Percentiles rank a stretch among this genome's conserved stretches.
Evolutionary conservation across 2,888 invertebrate species (phyloP).

Genomic region (Opisthograptis luteolata): DNA sequence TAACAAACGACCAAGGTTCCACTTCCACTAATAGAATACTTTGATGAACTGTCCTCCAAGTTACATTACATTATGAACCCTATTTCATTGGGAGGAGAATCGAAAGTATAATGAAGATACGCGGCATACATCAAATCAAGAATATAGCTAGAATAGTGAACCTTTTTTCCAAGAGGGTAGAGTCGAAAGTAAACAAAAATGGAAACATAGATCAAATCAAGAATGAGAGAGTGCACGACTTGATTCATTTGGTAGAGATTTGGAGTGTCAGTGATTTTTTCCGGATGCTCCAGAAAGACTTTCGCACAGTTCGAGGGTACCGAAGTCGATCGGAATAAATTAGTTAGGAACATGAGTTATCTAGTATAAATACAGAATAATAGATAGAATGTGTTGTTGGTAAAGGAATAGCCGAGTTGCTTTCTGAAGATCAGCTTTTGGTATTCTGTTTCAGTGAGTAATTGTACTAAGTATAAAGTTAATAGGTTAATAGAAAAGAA

Average conservation of each 20-base stretch:
- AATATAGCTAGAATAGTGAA: background rate
- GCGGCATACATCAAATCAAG: constrained; percentile 18
- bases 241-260: constrained; percentile 25
- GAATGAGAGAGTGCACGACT: constrained; percentile 17
- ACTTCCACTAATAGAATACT: constrained; percentile 27
- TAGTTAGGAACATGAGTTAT: constrained; percentile 3
- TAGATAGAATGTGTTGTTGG: background rate
- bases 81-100: constrained; percentile 2
- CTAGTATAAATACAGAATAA: too few species aligned
- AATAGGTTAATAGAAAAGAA: too few species aligned
- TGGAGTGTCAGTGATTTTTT: constrained; percentile 28
- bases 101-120: constrained; percentile 1
- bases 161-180: constrained; percentile 1
- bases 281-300: constrained; percentile 18
- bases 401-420: background rate
- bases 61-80: constrained; percentile 15
- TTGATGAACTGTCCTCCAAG: constrained; percentile 19
- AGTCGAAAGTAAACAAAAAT: background rate
- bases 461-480: too few species aligned
- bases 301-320: background rate
- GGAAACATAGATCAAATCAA: constrained; percentile 13
- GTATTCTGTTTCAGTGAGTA: too few species aligned
- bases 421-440: too few species aligned
- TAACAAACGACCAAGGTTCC: constrained; percentile 25
- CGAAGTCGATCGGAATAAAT: constrained; percentile 6